These are phyloP conservation scores for Sussaba pulchella DNA, from an alignment of 2,888 invertebrate genomes.

Conservation along the genomic window DNA sequence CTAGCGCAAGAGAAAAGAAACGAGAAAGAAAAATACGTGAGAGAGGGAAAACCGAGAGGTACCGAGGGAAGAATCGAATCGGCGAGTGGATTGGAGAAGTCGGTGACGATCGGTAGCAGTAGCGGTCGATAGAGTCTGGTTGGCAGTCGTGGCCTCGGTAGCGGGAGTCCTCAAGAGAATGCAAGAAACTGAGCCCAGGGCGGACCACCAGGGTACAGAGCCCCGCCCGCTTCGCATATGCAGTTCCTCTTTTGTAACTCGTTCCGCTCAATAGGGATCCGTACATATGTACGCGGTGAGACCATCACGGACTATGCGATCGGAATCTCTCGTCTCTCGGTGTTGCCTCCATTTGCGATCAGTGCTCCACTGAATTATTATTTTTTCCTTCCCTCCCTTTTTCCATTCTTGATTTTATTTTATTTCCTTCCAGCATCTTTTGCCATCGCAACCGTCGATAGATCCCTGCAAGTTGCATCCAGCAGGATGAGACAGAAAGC, in stretches of 20 bases:
- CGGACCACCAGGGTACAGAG: conserved; percentile 79
- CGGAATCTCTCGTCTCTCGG: conserved; percentile 9
- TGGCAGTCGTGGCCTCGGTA: conserved; percentile 49
- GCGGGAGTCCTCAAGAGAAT: conserved; percentile 55
- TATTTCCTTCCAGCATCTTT: conserved; percentile 50
- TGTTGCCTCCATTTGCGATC: conserved; percentile 31
- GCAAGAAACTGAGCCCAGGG: conserved; percentile 70
- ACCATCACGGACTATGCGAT: not conserved
- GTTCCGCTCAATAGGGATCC: conserved; percentile 19
- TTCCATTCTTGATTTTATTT: conserved; percentile 26
- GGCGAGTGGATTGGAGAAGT: conserved; percentile 61
- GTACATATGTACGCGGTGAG: conserved; percentile 18
- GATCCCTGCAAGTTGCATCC: conserved; percentile 6
- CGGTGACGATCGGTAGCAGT: conserved; percentile 57
- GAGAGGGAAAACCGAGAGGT: conserved; percentile 62
- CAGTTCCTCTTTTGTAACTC: conserved; percentile 27
- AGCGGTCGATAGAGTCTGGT: conserved; percentile 24
- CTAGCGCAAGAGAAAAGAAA: conserved; percentile 45
- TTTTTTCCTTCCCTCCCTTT: not conserved
- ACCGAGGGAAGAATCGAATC: conserved; percentile 60
- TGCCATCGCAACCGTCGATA: conserved; percentile 51
- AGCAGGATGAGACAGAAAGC: conserved; percentile 34
- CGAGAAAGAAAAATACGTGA: conserved; percentile 51
- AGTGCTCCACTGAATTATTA: conserved; percentile 6
- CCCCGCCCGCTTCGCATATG: conserved; percentile 79